Conservation (phyloP, 2,888 invertebrate species). For the Eledona agricola region DNA sequence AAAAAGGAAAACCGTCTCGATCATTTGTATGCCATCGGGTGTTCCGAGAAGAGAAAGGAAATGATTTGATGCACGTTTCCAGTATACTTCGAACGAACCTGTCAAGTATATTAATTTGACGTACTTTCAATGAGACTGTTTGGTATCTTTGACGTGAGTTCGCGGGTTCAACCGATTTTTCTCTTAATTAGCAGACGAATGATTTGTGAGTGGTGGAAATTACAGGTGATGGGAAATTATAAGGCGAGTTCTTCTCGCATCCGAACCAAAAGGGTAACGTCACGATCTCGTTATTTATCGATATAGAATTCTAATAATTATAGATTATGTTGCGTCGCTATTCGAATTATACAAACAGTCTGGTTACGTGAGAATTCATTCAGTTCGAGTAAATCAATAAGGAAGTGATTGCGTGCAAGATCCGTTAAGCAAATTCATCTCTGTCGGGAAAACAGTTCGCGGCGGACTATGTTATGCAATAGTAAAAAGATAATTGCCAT, state of each 20-base stretch:
- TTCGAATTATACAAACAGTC: constrained; percentile 10
- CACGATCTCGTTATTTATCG: constrained; percentile 20
- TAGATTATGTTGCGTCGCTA: constrained; percentile 9
- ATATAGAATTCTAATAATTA: constrained; percentile 16
- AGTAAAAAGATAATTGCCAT: no score
- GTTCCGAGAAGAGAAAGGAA: constrained; percentile 39
- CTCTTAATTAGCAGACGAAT: constrained; percentile 12
- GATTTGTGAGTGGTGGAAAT: not conserved
- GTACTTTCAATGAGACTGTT: constrained; percentile 28
- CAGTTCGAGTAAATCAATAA: constrained; percentile 3
- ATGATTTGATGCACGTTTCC: constrained; percentile 39
- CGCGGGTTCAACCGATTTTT: constrained; percentile 28
- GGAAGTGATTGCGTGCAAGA: constrained; percentile 7
- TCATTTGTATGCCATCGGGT: constrained; percentile 34
- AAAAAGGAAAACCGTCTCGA: constrained; percentile 36
- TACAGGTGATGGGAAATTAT: not conserved
- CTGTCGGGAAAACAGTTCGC: no score
- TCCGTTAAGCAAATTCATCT: constrained; percentile 8
- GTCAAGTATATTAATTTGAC: constrained; percentile 26
- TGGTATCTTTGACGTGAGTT: constrained; percentile 20
- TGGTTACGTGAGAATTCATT: constrained; percentile 10
- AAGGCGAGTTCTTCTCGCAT: constrained; percentile 9
- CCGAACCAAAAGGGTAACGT: constrained; percentile 9
- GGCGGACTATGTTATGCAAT: no score
- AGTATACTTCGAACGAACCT: constrained; percentile 37